These are phyloP conservation scores for Caenorhabditis panamensis DNA, from an alignment of 2,888 invertebrate species.

Conservation along the genomic window DNA sequence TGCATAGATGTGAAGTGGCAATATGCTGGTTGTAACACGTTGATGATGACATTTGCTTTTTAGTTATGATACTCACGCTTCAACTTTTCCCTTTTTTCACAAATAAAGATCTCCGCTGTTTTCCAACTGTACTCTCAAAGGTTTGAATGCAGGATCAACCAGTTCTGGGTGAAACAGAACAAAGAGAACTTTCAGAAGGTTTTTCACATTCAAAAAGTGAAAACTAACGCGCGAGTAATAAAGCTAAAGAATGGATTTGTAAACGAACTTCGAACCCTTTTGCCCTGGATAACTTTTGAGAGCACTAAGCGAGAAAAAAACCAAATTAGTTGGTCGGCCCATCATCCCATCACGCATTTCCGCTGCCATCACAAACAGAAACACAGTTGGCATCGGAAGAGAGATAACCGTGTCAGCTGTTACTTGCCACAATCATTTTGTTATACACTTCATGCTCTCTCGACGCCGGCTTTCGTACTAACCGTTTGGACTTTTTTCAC, in stretches of 20 bases:
- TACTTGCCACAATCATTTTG: constrained; percentile 62
- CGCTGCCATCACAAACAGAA: constrained; percentile 52
- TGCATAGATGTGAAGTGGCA: constrained; percentile 40
- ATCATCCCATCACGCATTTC: constrained; percentile 40
- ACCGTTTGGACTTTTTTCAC: constrained; percentile 59
- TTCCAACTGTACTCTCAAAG: not conserved
- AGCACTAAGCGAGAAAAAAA: not conserved
- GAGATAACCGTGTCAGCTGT: constrained; percentile 58
- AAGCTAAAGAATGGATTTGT: not conserved
- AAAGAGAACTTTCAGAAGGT: constrained; percentile 8
- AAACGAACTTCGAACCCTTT: not conserved
- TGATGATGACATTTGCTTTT: constrained; percentile 48
- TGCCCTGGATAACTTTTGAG: not conserved
- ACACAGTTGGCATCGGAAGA: constrained; percentile 46
- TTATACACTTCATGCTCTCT: constrained; percentile 60
- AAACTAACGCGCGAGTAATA: not conserved
- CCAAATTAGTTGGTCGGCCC: constrained; percentile 37
- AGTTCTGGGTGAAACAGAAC: too few relatives aligned
- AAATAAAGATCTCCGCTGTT: constrained; percentile 30
- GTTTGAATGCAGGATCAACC: too few relatives aligned
- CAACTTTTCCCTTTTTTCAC: constrained; percentile 4
- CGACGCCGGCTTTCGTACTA: constrained; percentile 50
- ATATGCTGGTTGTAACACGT: constrained; percentile 38
- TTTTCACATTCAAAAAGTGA: not conserved
- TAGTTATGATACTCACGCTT: constrained; percentile 38